Evolutionary conservation across 1,140 invertebrate species (phyloP).

Genomic region (Pogonomyrmex barbatus): DNA sequence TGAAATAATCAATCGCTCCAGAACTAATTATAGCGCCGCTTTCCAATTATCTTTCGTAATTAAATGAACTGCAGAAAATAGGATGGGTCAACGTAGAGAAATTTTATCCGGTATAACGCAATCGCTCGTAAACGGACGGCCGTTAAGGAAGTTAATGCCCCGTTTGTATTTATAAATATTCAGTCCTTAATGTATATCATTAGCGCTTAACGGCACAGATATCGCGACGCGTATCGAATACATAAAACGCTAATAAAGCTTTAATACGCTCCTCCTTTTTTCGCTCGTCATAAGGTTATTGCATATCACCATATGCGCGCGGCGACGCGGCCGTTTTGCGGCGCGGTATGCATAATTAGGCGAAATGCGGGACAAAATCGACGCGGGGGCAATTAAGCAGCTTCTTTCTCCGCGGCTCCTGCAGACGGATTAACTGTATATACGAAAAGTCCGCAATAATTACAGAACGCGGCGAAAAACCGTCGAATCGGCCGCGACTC

Average conservation of each 20-base stretch:
- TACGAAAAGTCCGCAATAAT: constrained; percentile 42
- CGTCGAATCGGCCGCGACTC: constrained; percentile 31
- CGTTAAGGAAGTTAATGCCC: constrained; percentile 18
- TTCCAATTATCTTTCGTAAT: constrained; percentile 22
- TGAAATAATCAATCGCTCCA: neutral
- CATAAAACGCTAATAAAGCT: constrained; percentile 36
- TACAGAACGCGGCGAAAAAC: constrained; percentile 22
- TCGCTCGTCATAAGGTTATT: constrained; percentile 47
- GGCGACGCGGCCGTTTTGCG: constrained; percentile 4
- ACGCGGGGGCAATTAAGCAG: constrained; percentile 41
- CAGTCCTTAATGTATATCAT: constrained; percentile 46
- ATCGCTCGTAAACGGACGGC: neutral
- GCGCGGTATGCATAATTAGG: constrained; percentile 39
- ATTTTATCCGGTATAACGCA: neutral
- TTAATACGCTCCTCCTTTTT: constrained; percentile 26
- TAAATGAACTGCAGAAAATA: neutral
- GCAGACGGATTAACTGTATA: constrained; percentile 46
- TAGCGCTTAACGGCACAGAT: constrained; percentile 34
- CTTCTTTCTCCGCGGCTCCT: constrained; percentile 34
- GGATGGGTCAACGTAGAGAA: neutral
- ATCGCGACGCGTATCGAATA: constrained; percentile 19
- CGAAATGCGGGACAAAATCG: constrained; percentile 41
- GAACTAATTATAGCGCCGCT: constrained; percentile 15
- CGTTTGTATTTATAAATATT: constrained; percentile 52
- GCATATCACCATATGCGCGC: constrained; percentile 6